Percentiles rank a stretch among this genome's conserved stretches.
phyloP scores from a whole-genome alignment of 2,113 vertebrate genomes.

The Cyprinus carpio region DNA sequence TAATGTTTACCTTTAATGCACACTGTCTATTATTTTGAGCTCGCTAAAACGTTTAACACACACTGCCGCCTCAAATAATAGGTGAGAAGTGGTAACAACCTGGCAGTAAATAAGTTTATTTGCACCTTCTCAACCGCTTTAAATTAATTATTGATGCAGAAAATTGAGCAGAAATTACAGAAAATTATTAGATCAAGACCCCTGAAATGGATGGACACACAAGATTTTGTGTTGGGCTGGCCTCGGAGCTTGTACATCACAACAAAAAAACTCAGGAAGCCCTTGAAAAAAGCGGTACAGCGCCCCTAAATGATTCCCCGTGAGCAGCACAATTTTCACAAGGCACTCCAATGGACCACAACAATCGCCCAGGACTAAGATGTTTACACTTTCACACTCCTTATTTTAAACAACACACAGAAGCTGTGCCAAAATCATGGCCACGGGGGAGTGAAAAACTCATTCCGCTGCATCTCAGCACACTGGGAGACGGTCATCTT shows the following conservation, averaged over 20 bases:
- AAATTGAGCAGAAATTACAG: neutral
- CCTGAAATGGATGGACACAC: neutral
- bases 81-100: neutral
- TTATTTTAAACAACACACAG: no score
- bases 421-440: no score
- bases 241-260: neutral
- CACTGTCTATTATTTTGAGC: neutral
- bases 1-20: neutral
- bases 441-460: no score
- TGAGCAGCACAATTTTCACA: no score
- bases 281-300: neutral
- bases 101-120: neutral
- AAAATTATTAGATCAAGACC: neutral
- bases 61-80: neutral
- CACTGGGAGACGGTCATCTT: no score
- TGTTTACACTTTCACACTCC: no score
- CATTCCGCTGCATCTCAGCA: no score
- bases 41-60: neutral
- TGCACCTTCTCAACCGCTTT: neutral
- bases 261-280: constrained; percentile 2
- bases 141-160: neutral
- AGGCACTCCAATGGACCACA: no score
- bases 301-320: no score
- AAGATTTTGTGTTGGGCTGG: neutral
- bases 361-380: no score